Evolutionary conservation across 2,797 vertebrate genomes (phyloP).

Genomic region (Chromobotia macracanthus): DNA sequence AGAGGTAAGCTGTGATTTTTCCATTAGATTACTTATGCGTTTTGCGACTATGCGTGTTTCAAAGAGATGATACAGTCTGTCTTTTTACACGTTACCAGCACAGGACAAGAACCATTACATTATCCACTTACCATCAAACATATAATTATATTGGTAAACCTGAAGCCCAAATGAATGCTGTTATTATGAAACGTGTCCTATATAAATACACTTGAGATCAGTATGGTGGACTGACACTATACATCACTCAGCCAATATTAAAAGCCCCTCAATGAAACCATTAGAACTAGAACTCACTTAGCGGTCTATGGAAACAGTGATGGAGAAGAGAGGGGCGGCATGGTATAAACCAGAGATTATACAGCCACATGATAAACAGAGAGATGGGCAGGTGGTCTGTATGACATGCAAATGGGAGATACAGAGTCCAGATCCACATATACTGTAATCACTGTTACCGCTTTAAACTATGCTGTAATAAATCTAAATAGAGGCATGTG

Average conservation of each 20-base stretch:
- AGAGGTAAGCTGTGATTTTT: background rate
- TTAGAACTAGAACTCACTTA: constrained; percentile 36
- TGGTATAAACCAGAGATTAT: background rate
- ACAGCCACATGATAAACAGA: background rate
- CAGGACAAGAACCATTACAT: background rate
- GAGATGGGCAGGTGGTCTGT: background rate
- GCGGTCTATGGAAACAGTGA: background rate
- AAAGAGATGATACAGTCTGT: background rate
- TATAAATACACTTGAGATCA: constrained; percentile 34
- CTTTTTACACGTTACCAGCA: background rate
- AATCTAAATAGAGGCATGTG: background rate
- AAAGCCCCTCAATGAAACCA: constrained; percentile 41
- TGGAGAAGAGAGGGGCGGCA: background rate
- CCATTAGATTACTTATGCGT: background rate
- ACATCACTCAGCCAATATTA: constrained; percentile 40
- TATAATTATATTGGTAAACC: constrained; percentile 9
- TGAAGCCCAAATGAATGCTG: constrained; percentile 14
- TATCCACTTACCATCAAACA: background rate
- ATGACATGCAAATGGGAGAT: background rate
- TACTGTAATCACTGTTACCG: background rate
- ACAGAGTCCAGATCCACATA: background rate
- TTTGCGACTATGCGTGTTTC: background rate
- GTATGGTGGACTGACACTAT: constrained; percentile 19
- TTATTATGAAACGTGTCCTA: constrained; percentile 36
- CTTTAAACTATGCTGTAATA: background rate